Evolutionary conservation across 2,113 vertebrate species (phyloP).

Genomic region (Todiramphus saurophagus): DNA sequence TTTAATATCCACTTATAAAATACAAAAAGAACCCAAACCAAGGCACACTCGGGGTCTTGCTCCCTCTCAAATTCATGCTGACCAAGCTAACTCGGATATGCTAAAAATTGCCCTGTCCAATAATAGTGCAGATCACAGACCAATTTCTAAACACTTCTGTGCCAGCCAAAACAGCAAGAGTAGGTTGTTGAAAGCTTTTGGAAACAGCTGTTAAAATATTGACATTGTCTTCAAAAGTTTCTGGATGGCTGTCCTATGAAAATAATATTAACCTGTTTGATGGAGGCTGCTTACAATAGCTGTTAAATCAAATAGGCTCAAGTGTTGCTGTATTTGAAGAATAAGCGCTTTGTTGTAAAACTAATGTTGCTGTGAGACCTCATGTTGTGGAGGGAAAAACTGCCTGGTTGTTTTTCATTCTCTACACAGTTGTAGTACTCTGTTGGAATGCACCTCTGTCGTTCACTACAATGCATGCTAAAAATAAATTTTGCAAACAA

Average conservation of each 20-base stretch:
- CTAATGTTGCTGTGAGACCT: slow-evolving; percentile 27
- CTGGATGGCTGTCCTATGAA: slow-evolving; percentile 12
- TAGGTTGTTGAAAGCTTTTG: slow-evolving; percentile 6
- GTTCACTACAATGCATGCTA: slow-evolving; percentile 55
- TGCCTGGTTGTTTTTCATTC: slow-evolving; percentile 14
- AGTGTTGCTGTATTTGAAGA: slow-evolving; percentile 18
- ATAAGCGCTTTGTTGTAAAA: slow-evolving; percentile 38
- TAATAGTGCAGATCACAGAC: not conserved
- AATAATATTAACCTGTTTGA: not conserved
- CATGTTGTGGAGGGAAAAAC: not conserved
- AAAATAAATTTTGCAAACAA: slow-evolving; percentile 56
- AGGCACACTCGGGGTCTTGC: not conserved
- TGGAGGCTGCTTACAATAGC: slow-evolving; percentile 6
- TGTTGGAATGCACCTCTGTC: slow-evolving; percentile 62
- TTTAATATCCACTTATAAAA: not conserved
- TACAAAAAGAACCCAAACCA: not conserved
- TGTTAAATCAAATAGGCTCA: not conserved
- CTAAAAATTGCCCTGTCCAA: not conserved
- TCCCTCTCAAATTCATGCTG: not conserved
- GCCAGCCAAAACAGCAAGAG: not conserved
- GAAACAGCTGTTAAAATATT: slow-evolving; percentile 38
- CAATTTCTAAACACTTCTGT: not conserved
- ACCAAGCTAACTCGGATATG: not conserved
- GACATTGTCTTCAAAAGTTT: slow-evolving; percentile 29
- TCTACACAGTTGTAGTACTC: slow-evolving; percentile 35